Conservation (phyloP, 2,888 invertebrate genomes). For the Odontocolon sp. region DNA sequence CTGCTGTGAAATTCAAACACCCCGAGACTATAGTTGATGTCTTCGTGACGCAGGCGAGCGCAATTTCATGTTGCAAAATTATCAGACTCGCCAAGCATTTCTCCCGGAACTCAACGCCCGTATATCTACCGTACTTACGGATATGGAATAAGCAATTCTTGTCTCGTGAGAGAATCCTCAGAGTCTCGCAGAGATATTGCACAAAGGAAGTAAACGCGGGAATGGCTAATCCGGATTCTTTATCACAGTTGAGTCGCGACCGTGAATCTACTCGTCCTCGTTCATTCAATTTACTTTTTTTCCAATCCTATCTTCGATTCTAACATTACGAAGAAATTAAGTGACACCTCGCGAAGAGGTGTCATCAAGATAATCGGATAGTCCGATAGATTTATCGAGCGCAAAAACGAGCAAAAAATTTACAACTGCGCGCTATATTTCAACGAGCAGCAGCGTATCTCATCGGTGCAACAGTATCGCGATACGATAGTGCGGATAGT, state of each 20-base stretch:
- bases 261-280: slow-evolving; percentile 55
- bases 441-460: not conserved
- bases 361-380: not conserved
- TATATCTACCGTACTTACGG: slow-evolving; percentile 22
- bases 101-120: slow-evolving; percentile 41
- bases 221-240: slow-evolving; percentile 56
- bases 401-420: slow-evolving; percentile 16
- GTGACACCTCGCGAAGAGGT: no score
- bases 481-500: slow-evolving; percentile 10
- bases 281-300: slow-evolving; percentile 8
- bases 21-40: no score
- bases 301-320: not conserved
- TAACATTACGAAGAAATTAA: not conserved
- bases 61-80: slow-evolving; percentile 39
- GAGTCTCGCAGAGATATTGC: slow-evolving; percentile 16
- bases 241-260: slow-evolving; percentile 22
- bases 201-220: slow-evolving; percentile 39
- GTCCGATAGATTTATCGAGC: slow-evolving; percentile 21
- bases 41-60: no score
- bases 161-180: slow-evolving; percentile 49
- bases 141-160: slow-evolving; percentile 47
- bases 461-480: slow-evolving; percentile 20
- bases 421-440: no score
- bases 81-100: slow-evolving; percentile 33
- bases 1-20: no score